Conservation (phyloP, 2,888 invertebrate genomes). For the Chalcosyrphus nemorum region DNA sequence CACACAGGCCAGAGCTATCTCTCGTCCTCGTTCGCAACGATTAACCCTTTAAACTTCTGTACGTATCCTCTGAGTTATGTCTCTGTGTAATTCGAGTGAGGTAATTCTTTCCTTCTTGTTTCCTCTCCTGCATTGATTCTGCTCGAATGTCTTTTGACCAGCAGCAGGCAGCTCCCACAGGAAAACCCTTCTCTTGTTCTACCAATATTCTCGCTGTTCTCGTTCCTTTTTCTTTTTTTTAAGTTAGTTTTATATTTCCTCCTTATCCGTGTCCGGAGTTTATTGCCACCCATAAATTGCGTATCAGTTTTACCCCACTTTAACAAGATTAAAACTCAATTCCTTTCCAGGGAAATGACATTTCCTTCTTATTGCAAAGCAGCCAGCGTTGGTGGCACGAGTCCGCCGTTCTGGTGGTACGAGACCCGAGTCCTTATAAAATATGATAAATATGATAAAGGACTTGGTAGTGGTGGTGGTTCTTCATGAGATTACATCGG, state of each 20-base stretch:
- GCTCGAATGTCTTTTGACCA: slow-evolving; percentile 17
- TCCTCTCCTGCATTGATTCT: slow-evolving; percentile 23
- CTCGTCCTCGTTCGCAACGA: slow-evolving; percentile 2
- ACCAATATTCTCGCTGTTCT: not conserved
- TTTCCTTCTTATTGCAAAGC: slow-evolving; percentile 13
- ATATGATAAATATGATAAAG: slow-evolving; percentile 29
- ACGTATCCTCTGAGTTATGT: slow-evolving; percentile 9
- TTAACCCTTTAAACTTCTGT: slow-evolving; percentile 52
- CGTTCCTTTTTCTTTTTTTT: not conserved
- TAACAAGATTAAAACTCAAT: slow-evolving; percentile 68
- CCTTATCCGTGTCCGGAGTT: slow-evolving; percentile 54
- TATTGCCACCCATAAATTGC: slow-evolving; percentile 62
- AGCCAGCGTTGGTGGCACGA: slow-evolving; percentile 16
- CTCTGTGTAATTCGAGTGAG: slow-evolving; percentile 39
- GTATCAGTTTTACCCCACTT: slow-evolving; percentile 67
- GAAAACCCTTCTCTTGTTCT: slow-evolving; percentile 4
- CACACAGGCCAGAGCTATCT: slow-evolving; percentile 6
- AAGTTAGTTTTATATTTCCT: slow-evolving; percentile 18
- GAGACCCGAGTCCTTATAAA: no score
- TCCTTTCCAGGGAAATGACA: slow-evolving; percentile 54
- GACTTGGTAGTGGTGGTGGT: not conserved
- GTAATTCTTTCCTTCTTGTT: slow-evolving; percentile 33
- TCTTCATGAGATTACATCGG: not conserved
- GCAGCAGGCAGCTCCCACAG: not conserved
- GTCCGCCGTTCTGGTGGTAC: not conserved